A percentile compares a stretch with the other conserved stretches of the same genome.
Evolutionary conservation across 2,797 vertebrate species (phyloP).

Genomic region (Sebastes cheni): DNA sequence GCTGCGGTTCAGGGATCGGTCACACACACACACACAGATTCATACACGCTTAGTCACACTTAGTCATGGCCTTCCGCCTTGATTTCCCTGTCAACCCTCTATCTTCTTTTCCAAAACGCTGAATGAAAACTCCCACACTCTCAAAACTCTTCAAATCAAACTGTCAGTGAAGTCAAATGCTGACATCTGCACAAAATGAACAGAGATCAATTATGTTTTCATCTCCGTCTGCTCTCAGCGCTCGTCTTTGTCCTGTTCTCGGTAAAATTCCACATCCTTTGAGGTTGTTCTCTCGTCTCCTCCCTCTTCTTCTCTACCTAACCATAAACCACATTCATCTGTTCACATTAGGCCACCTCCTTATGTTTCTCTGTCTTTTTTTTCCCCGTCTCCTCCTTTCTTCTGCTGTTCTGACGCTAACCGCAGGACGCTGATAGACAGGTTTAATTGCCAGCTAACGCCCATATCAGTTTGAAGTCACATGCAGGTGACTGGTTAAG

Average conservation of each 20-base stretch:
- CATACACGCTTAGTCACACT: slow-evolving; percentile 39
- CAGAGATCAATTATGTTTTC: slow-evolving; percentile 35
- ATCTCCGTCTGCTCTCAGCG: slow-evolving; percentile 2
- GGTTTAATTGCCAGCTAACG: slow-evolving; percentile 54
- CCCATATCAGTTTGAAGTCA: slow-evolving; percentile 53
- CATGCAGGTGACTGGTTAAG: slow-evolving; percentile 24
- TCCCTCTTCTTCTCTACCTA: slow-evolving; percentile 40
- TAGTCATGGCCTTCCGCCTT: slow-evolving; percentile 24
- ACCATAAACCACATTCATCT: slow-evolving; percentile 60
- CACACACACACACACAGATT: slow-evolving; percentile 30
- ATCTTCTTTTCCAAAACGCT: not conserved
- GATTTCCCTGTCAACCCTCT: slow-evolving; percentile 15
- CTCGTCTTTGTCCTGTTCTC: slow-evolving; percentile 31
- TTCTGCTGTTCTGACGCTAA: slow-evolving; percentile 35
- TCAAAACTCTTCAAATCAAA: slow-evolving; percentile 7
- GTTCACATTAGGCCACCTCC: slow-evolving; percentile 37
- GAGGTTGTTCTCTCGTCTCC: slow-evolving; percentile 36
- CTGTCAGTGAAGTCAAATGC: slow-evolving; percentile 18
- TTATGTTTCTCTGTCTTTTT: slow-evolving; percentile 26
- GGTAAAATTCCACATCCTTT: slow-evolving; percentile 63
- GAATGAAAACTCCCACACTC: slow-evolving; percentile 26
- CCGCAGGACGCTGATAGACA: slow-evolving; percentile 54
- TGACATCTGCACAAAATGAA: slow-evolving; percentile 32
- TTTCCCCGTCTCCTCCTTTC: not conserved
- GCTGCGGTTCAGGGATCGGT: slow-evolving; percentile 63